Evolutionary conservation across 1,140 invertebrate genomes (phyloP), one percentile per base, ranked within the genome.

Genomic region (Pissodes strobi): DNA sequence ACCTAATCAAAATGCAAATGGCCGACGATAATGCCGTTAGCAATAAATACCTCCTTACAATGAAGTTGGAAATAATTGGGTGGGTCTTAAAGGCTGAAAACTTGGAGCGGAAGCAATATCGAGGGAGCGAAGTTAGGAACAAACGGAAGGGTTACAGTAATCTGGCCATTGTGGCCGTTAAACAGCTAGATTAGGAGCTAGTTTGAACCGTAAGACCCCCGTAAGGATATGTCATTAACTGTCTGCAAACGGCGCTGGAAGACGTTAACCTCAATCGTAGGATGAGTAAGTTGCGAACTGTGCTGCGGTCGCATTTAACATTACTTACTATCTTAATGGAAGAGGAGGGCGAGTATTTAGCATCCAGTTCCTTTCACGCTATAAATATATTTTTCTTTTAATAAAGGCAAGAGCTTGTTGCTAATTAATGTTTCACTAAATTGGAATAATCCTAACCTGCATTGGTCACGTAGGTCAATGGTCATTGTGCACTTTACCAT

Each of bases 101-200:
- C 45, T 49, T 39, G 34, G 41, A 19, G 19, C 15, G 15, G 23
- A 41, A 34, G 39, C 45, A 53, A 62, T 62, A 62, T 62, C 25
- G 59, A 51, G 45, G 62, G 39, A 34, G 34, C 49, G 53, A 64
- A 64, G 13, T 64, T 64, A 8, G 43, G 12, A 57, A 48, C 46
- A 30, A 61, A 61, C 59, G 53, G 62, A 64, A 64, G 62, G 62
- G 62, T 64, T 62, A 57, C 49, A 56, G 37, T 64, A 64, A 64
- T 64, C 62, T 64, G 53, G 45, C 60, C 51, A 63, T 63, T 63
- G 60, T 63, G 60, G 62, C 53, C 52, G 62, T 64, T 64, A 64
- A 64, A 56, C 53, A 49, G 53, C 45, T 37, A 64, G 62, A 64
- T 64, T 64, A 64, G 53, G 18, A 48, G 38, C 38, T 48, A 63